Percentiles rank a stretch among this genome's conserved stretches.
phyloP scores from a whole-genome alignment of 2,797 vertebrate species.

The Rhinichthys osculus region DNA sequence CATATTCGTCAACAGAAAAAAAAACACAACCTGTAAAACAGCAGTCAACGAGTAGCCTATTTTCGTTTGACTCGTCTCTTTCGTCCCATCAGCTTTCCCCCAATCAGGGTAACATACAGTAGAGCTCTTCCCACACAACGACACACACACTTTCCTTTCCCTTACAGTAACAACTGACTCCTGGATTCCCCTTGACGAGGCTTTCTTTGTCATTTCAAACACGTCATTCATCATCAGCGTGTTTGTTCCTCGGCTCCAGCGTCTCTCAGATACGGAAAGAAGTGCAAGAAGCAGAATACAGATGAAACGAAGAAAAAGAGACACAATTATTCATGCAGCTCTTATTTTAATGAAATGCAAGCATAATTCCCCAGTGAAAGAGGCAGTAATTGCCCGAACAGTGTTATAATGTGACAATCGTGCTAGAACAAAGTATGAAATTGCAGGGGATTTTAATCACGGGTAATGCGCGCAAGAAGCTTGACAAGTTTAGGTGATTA shows the following conservation, averaged over 20 bases:
- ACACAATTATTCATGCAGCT: constrained; percentile 75
- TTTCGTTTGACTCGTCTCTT: neutral
- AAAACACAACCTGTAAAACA: neutral
- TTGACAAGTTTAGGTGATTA: constrained; percentile 76
- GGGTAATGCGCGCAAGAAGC: constrained; percentile 66
- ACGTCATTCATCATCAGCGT: constrained; percentile 50
- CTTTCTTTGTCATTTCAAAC: constrained; percentile 71
- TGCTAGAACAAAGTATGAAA: constrained; percentile 77
- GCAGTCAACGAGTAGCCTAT: neutral
- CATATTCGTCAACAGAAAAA: neutral
- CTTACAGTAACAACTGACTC: constrained; percentile 66
- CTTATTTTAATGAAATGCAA: constrained; percentile 78
- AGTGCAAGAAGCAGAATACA: constrained; percentile 54
- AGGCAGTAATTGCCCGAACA: constrained; percentile 79
- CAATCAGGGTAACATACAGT: neutral
- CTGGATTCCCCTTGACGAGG: constrained; percentile 63
- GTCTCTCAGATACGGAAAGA: constrained; percentile 56
- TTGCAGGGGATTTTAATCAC: constrained; percentile 75
- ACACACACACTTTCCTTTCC: constrained; percentile 65
- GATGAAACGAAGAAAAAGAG: constrained; percentile 58
- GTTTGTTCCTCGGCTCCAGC: constrained; percentile 51
- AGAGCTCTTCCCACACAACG: neutral
- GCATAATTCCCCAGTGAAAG: constrained; percentile 79
- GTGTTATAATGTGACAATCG: constrained; percentile 81
- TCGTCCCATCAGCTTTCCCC: neutral